Percentiles rank a stretch among this genome's conserved stretches.
phyloP scores from a whole-genome alignment of 2,888 invertebrate genomes.

The Neria commutata region DNA sequence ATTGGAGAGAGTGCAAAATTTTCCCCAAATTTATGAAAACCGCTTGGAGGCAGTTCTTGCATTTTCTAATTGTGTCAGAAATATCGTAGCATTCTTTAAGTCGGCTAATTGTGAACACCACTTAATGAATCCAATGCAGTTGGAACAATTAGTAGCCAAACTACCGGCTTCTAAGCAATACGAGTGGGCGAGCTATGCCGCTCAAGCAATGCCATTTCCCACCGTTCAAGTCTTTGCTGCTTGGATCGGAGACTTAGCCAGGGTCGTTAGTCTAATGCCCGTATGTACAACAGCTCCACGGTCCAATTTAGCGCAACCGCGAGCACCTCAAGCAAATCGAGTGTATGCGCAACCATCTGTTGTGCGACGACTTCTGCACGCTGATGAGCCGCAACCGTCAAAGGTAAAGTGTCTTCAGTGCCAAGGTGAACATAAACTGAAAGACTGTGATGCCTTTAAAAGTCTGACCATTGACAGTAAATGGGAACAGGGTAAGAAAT shows the following conservation, averaged over 20 bases:
- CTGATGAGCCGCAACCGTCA: no score
- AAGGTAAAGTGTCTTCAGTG: no score
- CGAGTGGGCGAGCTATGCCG: conserved; percentile 10
- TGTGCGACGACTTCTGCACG: no score
- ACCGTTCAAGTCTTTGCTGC: conserved; percentile 5
- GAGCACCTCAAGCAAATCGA: no score
- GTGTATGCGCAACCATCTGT: no score
- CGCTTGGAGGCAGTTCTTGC: conserved; percentile 5
- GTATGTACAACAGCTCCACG: no score
- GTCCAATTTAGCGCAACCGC: no score
- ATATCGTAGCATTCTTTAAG: conserved; percentile 11
- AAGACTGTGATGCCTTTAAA: no score
- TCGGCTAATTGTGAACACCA: background rate
- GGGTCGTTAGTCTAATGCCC: conserved; percentile 6
- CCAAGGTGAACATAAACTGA: no score
- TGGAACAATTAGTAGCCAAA: background rate
- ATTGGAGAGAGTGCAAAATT: conserved; percentile 4
- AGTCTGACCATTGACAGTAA: no score
- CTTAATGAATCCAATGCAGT: background rate
- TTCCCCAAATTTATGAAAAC: conserved; percentile 9
- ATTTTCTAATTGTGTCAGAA: conserved; percentile 9
- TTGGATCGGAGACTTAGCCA: conserved; percentile 10
- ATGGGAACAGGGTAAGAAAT: no score
- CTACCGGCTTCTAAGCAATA: background rate
- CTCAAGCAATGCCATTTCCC: conserved; percentile 7